Evolutionary conservation across 2,797 vertebrate genomes (phyloP), one percentile per base, ranked within the genome.

Genomic region (Xenentodon cancila): DNA sequence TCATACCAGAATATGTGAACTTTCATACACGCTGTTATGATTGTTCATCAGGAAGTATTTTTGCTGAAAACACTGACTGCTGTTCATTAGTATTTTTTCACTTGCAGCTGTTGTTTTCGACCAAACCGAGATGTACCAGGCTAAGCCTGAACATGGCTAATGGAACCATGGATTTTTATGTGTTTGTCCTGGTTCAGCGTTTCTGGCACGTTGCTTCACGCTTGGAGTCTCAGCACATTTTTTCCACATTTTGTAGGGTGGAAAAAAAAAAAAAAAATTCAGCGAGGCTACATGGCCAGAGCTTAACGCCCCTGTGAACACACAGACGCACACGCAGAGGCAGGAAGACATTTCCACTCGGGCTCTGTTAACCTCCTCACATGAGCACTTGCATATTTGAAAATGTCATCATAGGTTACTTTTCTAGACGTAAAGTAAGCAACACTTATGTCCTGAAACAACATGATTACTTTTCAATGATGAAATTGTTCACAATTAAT

Each of bases 171-270:
- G 81, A 65, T 79, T 82, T 84, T 82, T 74, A 76, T 79, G 69
- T 72, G 71, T 84, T 88, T 84, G 83, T 87, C 79, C 77, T 77
- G 67, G 74, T 84, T 81, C 73, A 77, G 65, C 59, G 65, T 86
- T 89, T 81, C 71, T 90, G 82, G 86, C 82, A 64, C 82, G 80
- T 73, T 54, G 49, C 80, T 84, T 75, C 72, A 75, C 59, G 53
- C 86, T 81, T 82, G 82, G 82, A 90, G 71, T 84, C 82, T 65
- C 73, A 53, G 57, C 3, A 53, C 87, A 86, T 87, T 88, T 89
- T 88, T 89, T 87, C 86, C 86, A 89, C 81, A 84, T 86, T 84
- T 78, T 82, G 77, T 74, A 86, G 75, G 37, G 58, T 81, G 82
- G 81, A 86, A 85, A 88, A 82, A 68, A 19, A 46, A 44, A 37